phyloP scores from a whole-genome alignment of 35 echinoderm and acorn worm genomes.

The Lytechinus pictus region DNA sequence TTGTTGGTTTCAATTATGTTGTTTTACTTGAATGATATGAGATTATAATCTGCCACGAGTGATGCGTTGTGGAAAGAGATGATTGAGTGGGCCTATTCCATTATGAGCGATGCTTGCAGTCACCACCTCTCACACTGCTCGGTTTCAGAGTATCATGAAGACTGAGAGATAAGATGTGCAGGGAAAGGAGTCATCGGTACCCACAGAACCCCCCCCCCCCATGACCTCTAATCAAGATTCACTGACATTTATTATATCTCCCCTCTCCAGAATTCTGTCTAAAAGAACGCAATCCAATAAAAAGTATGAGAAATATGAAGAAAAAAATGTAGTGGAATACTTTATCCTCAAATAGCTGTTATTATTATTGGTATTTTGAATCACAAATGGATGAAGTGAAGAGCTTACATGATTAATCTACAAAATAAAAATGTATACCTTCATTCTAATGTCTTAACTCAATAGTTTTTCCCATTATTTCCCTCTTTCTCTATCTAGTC shows the following conservation, averaged over 20 bases:
- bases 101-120: not conserved
- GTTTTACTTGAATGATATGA: not conserved
- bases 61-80: not conserved
- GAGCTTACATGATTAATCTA: no score
- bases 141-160: not conserved
- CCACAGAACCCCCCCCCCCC: not conserved
- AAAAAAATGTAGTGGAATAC: no score
- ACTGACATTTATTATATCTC: not conserved
- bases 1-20: not conserved
- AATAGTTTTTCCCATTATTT: slow-evolving; percentile 23
- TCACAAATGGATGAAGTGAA: no score
- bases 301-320: no score
- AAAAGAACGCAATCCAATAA: no score
- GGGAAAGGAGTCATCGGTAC: not conserved
- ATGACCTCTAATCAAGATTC: not conserved
- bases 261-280: no score
- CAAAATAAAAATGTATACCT: no score
- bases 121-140: not conserved
- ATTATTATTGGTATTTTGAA: no score
- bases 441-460: not conserved
- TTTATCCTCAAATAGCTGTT: no score
- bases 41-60: not conserved
- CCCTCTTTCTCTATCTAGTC: slow-evolving; percentile 61
- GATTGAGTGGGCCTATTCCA: not conserved
- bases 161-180: not conserved